These are phyloP conservation scores for Leptopilina drosophilae DNA, from an alignment of 2,888 invertebrate genomes.

Conservation along the genomic window DNA sequence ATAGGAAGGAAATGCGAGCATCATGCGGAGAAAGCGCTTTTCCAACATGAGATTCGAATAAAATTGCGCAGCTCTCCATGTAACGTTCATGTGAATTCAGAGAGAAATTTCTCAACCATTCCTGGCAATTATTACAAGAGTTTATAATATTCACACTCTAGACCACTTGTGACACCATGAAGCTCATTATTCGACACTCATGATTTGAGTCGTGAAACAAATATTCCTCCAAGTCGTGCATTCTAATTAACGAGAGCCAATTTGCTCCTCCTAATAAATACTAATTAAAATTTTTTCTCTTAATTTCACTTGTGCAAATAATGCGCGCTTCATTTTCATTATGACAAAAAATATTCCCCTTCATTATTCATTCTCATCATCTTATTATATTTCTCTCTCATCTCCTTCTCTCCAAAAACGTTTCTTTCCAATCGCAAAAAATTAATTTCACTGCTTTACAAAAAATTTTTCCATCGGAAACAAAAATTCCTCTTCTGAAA, in stretches of 20 bases:
- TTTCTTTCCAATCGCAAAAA: too few species aligned
- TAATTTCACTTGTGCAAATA: conserved; percentile 15
- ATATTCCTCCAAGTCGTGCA: not conserved
- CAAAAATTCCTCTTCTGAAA: too few species aligned
- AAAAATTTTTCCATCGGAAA: too few species aligned
- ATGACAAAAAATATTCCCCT: not conserved
- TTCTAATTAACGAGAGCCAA: conserved; percentile 27
- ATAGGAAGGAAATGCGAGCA: conserved; percentile 25
- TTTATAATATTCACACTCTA: not conserved
- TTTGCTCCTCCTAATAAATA: not conserved
- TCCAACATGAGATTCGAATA: conserved; percentile 42
- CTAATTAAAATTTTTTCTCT: not conserved
- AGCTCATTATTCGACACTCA: conserved; percentile 21
- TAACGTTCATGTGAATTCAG: conserved; percentile 21
- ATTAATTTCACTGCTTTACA: too few species aligned
- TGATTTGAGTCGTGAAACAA: not conserved
- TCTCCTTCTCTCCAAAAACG: too few species aligned
- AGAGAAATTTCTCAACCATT: conserved; percentile 36
- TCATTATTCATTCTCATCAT: too few species aligned
- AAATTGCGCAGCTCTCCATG: conserved; percentile 30
- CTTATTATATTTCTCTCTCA: too few species aligned
- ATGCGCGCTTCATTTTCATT: not conserved
- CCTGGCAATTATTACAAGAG: conserved; percentile 18
- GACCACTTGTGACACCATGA: conserved; percentile 11
- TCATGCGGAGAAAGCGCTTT: conserved; percentile 52